Base-by-base conservation (phyloP, 2,888 invertebrate genomes). In the Tigriopus californicus region DNA sequence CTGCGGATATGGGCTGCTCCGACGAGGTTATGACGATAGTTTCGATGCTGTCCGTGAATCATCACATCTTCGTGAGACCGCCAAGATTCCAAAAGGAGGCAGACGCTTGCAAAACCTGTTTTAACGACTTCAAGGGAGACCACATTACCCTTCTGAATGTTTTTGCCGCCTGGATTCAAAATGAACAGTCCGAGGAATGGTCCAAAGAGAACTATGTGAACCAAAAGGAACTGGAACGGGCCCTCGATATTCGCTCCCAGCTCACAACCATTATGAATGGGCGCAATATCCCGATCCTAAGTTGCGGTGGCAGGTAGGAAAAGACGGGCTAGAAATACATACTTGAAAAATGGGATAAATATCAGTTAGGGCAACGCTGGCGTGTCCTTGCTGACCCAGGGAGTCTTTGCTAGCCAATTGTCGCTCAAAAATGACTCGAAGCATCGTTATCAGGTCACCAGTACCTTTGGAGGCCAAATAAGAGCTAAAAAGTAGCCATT, bases 151-250 rank as follows among this genome's bases (percentile, higher is more conserved):
- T 98, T 24, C 72, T 98, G 13, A 91, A 97, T 0, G 98, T 99
- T 4, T 98, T 94, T 70, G 98, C 98, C 70, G 92, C 95, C 54
- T 99, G 98, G 98, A 86, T 91, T 67, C 95, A 95, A 70, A 97
- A 97, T 70, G 95, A 97, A 73, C 97, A 95, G 72, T 92, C 92
- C 0, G 92, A 91, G 70, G 91, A 94, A 0, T 99, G 98, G 98
- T 98, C 97, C 71, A 97, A 94, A 68, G 97, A 98, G 70, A 98
- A 98, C 75, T 98, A 98, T 70, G 91, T 98, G 3, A 97, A 98
- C 75, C 90, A 94, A 41, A 75, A 97, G 22, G 95, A 95, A 0
- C 73, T 99, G 62, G 98, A 98, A 70, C 77, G 97, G 20, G 92
- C 97, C 0, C 94, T 97, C 73, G 97, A 98, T 74, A 94, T 99